These are phyloP conservation scores for Metallyticus violacea DNA, from an alignment of 2,888 invertebrate species.

Conservation along the genomic window DNA sequence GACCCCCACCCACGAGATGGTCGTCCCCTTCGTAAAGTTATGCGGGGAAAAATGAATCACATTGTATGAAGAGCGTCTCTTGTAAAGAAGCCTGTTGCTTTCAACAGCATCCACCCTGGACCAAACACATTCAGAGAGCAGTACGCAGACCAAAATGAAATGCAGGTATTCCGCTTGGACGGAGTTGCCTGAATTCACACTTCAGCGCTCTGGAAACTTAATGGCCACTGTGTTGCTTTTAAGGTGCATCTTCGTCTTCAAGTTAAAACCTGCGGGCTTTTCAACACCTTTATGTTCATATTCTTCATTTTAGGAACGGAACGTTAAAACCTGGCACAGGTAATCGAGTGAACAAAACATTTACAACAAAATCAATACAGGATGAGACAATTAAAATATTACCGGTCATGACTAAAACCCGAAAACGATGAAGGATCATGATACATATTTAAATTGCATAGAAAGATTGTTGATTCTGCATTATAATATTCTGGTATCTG, in stretches of 20 bases:
- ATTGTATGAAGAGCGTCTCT: not conserved
- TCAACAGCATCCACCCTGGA: not conserved
- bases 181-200: not conserved
- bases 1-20: conserved; percentile 25
- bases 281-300: not conserved
- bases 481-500: too few species aligned
- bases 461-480: too few species aligned
- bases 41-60: not conserved
- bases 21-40: conserved; percentile 3
- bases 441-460: too few species aligned
- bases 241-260: not conserved
- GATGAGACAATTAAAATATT: too few species aligned
- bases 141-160: not conserved
- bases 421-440: too few species aligned
- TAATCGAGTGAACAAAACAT: too few species aligned
- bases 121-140: too few species aligned
- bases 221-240: not conserved
- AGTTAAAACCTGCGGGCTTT: not conserved
- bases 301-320: not conserved
- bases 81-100: not conserved
- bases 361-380: too few species aligned
- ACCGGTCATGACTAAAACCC: too few species aligned
- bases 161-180: not conserved
- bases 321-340: too few species aligned
- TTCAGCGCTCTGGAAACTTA: not conserved